Conservation (phyloP, 2,888 invertebrate species). For the Cryptocephalus moraei region DNA sequence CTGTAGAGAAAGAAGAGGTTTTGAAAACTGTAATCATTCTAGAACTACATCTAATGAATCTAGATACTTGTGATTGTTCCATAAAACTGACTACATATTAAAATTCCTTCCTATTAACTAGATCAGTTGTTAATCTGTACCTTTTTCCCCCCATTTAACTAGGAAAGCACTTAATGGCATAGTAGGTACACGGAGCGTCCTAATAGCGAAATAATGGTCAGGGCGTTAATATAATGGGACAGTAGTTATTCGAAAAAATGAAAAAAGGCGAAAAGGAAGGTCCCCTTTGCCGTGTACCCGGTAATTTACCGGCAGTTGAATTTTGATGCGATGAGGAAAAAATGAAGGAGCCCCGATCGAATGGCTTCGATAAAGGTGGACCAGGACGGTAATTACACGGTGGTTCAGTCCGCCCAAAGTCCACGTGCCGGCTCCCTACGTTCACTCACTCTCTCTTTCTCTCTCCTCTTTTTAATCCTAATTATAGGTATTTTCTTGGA, state of each 20-base stretch:
- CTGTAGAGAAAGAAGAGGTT: too few species aligned
- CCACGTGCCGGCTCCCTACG: slow-evolving; percentile 21
- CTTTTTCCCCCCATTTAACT: too few species aligned
- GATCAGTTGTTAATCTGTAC: too few species aligned
- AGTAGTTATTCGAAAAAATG: slow-evolving; percentile 1
- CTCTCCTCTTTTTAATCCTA: slow-evolving; percentile 36
- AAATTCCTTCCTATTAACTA: too few species aligned
- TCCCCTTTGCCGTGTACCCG: slow-evolving; percentile 10
- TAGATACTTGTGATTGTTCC: too few species aligned
- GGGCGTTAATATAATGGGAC: background rate
- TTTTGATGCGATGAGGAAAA: slow-evolving; percentile 14
- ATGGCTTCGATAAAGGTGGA: slow-evolving; percentile 27
- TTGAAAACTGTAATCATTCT: too few species aligned
- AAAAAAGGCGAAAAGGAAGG: too few species aligned
- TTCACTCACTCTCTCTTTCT: slow-evolving; percentile 24
- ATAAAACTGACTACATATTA: too few species aligned
- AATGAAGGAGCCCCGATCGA: slow-evolving; percentile 30
- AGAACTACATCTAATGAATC: too few species aligned
- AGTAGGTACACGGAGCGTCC: too few species aligned
- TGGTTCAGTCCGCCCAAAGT: slow-evolving; percentile 25
- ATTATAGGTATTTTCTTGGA: slow-evolving; percentile 36
- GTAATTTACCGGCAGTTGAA: slow-evolving; percentile 21
- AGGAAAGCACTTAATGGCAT: too few species aligned
- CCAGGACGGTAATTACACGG: slow-evolving; percentile 28
- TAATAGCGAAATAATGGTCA: too few species aligned